Base-by-base conservation (phyloP, 2,888 invertebrate genomes). In the Lasioglossum morio region DNA sequence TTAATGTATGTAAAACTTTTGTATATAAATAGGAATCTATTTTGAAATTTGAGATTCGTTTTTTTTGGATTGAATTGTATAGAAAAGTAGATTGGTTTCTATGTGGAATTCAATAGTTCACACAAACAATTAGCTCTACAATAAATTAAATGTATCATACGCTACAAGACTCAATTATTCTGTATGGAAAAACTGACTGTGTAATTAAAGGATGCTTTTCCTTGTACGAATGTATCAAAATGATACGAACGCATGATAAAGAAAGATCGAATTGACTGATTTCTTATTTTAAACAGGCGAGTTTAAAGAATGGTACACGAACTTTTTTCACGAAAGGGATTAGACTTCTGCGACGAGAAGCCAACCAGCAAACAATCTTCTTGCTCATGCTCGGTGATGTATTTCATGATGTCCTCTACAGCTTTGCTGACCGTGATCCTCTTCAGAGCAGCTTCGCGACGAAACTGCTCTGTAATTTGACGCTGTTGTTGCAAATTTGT, bases 311-410 rank as follows among this genome's bases (percentile, higher is more conserved):
- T 96, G 92, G 96, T 97, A 96, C 99, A 99, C 85, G 98, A 97
- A 94, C 98, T 98, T 96, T 99, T 99, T 95, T 99, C 99, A 90
- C 98, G 97, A 96, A 98, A 99, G 46, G 99, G 99, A 96, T 99
- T 99, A 27, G 98, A 98, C 95, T 98, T 98, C 95, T 99, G 99
- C 91, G 98, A 98, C 88, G 98, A 98, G 95, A 99, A 99, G 57
- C 99, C 99, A 89, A 98, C 98, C 88, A 99, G 96, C 74, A 99
- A 96, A 93, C 98, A 99, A 95, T 99, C 99, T 94, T 99, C 99
- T 92, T 98, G 98, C 94, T 98, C 98, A 94, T 99, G 98, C 92
- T 99, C 98, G 70, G 97, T 96, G 89, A 99, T 98, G 94, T 97
- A 99, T 94, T 98, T 98, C 94, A 99, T 98, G 92, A 99, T 98